phyloP scores from a whole-genome alignment of 1,140 invertebrate genomes.

The Aphidius ervi region DNA sequence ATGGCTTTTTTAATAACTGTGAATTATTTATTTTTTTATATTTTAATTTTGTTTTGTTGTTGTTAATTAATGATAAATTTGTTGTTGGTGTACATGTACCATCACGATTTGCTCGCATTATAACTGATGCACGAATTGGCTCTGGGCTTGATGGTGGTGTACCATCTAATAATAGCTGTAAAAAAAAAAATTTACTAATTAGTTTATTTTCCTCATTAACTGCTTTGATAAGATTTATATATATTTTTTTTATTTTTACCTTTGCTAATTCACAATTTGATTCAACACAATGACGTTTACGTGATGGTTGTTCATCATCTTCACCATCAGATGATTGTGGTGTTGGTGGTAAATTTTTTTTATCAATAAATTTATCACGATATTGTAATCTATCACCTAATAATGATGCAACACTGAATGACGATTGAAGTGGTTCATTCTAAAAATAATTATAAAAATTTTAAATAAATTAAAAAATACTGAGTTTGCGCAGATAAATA shows the following conservation, averaged over 20 bases:
- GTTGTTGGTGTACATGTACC: conserved; percentile 62
- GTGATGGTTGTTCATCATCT: conserved; percentile 47
- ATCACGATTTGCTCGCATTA: conserved; percentile 74
- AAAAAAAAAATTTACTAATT: conserved; percentile 14
- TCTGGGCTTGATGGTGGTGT: conserved; percentile 53
- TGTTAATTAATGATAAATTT: neutral
- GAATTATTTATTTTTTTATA: neutral
- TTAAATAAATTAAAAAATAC: neutral
- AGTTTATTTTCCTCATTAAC: conserved; percentile 6
- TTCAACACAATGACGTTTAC: conserved; percentile 36
- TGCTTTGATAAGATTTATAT: neutral
- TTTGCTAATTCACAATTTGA: conserved; percentile 43
- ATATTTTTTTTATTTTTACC: conserved; percentile 32
- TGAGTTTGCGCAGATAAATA: too few species aligned
- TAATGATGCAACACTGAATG: conserved; percentile 47
- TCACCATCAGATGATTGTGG: conserved; percentile 55
- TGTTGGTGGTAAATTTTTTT: conserved; percentile 45
- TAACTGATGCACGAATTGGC: conserved; percentile 59
- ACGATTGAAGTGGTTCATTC: conserved; percentile 43
- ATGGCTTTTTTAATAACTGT: conserved; percentile 3
- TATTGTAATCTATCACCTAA: conserved; percentile 40
- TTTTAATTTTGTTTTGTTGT: too few species aligned
- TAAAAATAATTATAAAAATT: conserved; percentile 26
- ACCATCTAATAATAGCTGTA: conserved; percentile 49
- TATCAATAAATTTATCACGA: conserved; percentile 13